A percentile compares a stretch with the other conserved stretches of the same genome.
phyloP scores from a whole-genome alignment of 2,113 vertebrate genomes.

The Phylloscopus trochiloides region DNA sequence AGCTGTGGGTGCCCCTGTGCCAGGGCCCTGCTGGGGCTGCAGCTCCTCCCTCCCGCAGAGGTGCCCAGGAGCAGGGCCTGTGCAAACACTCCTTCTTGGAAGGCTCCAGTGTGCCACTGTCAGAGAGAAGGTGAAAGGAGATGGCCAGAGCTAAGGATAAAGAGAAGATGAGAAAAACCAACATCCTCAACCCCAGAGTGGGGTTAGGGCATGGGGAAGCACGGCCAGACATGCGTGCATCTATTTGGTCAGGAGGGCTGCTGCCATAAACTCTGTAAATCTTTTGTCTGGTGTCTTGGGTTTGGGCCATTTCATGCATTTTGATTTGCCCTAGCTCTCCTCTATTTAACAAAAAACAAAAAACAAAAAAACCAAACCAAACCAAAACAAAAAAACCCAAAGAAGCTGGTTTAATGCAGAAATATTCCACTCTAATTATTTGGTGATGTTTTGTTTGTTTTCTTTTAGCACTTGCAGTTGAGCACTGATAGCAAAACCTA shows the following conservation, averaged over 20 bases:
- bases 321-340: neutral
- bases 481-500: neutral
- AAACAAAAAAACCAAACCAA: no score
- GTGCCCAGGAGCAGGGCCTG: accelerated
- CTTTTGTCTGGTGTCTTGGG: neutral
- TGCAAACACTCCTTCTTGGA: neutral
- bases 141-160: neutral
- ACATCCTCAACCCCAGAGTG: accelerated
- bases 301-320: neutral
- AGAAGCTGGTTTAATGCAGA: neutral
- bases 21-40: neutral
- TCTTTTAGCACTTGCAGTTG: neutral
- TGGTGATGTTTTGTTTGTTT: neutral
- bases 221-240: accelerated
- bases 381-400: neutral
- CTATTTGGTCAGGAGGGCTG: neutral
- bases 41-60: neutral
- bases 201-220: neutral
- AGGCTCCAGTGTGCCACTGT: neutral
- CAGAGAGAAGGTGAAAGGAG: neutral
- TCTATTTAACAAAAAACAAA: neutral
- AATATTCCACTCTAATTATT: neutral
- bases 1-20: neutral
- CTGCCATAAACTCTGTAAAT: neutral
- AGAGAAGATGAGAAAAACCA: neutral